Evolutionary conservation across 2,797 vertebrate genomes (phyloP).

Genomic region (Catostomus latipinnis): DNA sequence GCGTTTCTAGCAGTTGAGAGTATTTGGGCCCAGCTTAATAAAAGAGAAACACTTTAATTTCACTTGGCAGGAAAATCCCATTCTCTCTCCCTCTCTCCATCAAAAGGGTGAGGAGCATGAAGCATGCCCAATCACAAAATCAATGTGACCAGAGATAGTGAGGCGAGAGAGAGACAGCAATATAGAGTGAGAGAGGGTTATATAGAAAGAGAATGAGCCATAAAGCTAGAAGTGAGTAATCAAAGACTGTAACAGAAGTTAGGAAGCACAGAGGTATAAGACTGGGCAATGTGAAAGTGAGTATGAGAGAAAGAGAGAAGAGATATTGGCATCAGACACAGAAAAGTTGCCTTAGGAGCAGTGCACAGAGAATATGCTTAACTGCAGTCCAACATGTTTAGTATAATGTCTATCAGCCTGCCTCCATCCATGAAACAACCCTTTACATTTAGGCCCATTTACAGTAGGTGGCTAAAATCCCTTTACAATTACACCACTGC

Average conservation of each 20-base stretch:
- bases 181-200: constrained; percentile 52
- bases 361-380: constrained; percentile 61
- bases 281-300: constrained; percentile 57
- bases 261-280: constrained; percentile 59
- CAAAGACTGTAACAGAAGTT: constrained; percentile 52
- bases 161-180: constrained; percentile 62
- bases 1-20: constrained; percentile 68
- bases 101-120: constrained; percentile 71
- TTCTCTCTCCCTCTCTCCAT: constrained; percentile 74
- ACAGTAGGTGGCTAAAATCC: constrained; percentile 60
- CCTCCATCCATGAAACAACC: constrained; percentile 59
- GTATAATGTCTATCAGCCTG: constrained; percentile 66
- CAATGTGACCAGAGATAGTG: constrained; percentile 73
- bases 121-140: constrained; percentile 72
- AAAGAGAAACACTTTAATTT: constrained; percentile 73
- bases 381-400: constrained; percentile 70
- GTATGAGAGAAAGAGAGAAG: constrained; percentile 26
- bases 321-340: constrained; percentile 63
- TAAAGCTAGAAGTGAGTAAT: constrained; percentile 54
- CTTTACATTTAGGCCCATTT: constrained; percentile 46
- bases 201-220: constrained; percentile 49
- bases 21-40: constrained; percentile 35
- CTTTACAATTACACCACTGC: constrained; percentile 59
- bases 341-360: constrained; percentile 45
- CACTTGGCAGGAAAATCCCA: constrained; percentile 71